Evolutionary conservation across 92 coral and sea anemone genomes (phyloP), one percentile per base, ranked within the genome.

Genomic region (Siderastrea siderea): DNA sequence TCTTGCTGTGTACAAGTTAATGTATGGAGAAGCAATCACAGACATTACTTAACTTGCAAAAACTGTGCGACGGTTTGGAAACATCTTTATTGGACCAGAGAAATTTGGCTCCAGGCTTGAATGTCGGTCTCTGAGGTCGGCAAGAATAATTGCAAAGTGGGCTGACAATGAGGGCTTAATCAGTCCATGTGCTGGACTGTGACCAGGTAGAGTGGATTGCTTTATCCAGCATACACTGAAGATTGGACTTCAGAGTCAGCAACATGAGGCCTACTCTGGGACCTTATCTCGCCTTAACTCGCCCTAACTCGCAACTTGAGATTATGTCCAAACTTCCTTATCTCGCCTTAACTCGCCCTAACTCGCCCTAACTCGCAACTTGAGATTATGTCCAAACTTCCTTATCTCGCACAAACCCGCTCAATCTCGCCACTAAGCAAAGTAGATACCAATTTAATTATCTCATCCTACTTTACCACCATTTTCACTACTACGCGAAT

Each of bases 141-240:
- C 94, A n/a, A 71, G 94, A 26, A 26, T 26, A 26, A 26, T 26
- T 0, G 38, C 38, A 26, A 26, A 26, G 38, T 59, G 91, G 94
- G 80, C 82, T 11, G 76, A 62, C 69, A 78, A 83, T 9, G 55
- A 87, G 13, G 91, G 91, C 57, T 16, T 11, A 52, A 81, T 91
- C 43, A 72, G 80, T 74, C 46, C 81, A 44, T 61, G 76, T 47
- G 26, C 82, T 38, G 51, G 54, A 14, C 15, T 72, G 26, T 76
- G 94, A 82, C 90, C 94, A 72, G 91, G 94, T 53, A 70, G 71
- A 58, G 93, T 90, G 44, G 57, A 84, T 44, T 82, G 38, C 83
- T 91, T 80, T 63, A 49, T 86, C 76, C 61, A 17, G 17, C 94
- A 91, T 46, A 69, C 74, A 47, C n/a, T 91, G 6, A 80, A 48